phyloP scores from a whole-genome alignment of 2,888 invertebrate genomes.

The Drosophila mayaguana region DNA sequence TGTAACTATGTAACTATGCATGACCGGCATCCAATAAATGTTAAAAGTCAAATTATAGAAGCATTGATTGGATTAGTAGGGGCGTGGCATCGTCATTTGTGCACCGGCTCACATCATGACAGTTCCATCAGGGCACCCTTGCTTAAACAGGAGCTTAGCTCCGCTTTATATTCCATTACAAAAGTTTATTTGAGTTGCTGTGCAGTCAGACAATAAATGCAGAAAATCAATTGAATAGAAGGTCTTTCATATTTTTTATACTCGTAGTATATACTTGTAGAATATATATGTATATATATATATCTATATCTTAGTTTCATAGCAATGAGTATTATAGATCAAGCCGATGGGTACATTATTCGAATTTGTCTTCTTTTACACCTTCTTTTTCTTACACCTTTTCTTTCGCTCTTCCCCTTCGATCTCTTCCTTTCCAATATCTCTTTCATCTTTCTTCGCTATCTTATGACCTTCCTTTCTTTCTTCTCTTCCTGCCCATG shows the following conservation, averaged over 20 bases:
- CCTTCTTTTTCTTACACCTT: not conserved
- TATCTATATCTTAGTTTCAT: too few relatives aligned
- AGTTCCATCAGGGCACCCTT: not conserved
- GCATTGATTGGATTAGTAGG: conserved; percentile 56
- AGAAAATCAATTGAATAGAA: not conserved
- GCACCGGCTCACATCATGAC: not conserved
- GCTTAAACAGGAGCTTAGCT: not conserved
- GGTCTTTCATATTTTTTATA: not conserved
- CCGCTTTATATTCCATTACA: not conserved
- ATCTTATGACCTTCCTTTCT: not conserved
- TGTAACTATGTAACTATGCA: conserved; percentile 44
- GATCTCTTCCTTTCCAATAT: not conserved
- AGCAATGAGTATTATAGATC: too few relatives aligned
- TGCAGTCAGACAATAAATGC: not conserved
- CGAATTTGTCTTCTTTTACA: not conserved
- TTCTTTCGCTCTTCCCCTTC: not conserved
- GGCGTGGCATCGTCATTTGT: conserved; percentile 32
- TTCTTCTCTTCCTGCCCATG: too few relatives aligned
- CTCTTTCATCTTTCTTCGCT: not conserved
- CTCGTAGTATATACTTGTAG: too few relatives aligned
- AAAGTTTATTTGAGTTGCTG: not conserved
- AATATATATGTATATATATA: too few relatives aligned
- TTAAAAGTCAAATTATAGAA: conserved; percentile 43
- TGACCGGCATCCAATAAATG: conserved; percentile 37
- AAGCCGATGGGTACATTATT: not conserved